These are phyloP conservation scores for Microtus richardsoni DNA, from an alignment of 2,113 vertebrate species.

Conservation along the genomic window DNA sequence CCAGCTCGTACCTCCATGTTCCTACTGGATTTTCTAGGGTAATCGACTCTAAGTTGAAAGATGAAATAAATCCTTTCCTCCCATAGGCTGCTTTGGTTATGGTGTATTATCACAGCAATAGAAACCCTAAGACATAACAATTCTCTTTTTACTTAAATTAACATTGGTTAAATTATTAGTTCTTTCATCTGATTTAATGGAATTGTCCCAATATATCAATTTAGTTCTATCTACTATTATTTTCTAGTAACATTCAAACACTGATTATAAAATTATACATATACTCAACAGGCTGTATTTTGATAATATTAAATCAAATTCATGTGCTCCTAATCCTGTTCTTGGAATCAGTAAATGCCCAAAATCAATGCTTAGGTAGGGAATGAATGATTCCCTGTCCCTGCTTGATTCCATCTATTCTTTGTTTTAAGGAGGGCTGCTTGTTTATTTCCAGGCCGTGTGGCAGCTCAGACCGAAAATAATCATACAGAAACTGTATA, in stretches of 20 bases:
- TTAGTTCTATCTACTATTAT: background rate
- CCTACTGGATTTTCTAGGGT: background rate
- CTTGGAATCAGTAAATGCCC: background rate
- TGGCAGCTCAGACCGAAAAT: accelerated
- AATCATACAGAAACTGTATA: too few relatives aligned
- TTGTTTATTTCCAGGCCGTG: too few relatives aligned
- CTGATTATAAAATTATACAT: background rate
- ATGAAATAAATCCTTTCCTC: background rate
- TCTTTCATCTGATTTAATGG: background rate
- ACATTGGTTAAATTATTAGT: background rate
- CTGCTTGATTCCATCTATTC: background rate
- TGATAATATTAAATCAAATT: background rate
- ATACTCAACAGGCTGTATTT: background rate
- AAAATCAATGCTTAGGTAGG: background rate
- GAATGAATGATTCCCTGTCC: background rate
- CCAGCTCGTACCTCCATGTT: background rate
- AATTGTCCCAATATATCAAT: background rate
- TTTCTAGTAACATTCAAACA: background rate
- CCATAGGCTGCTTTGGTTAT: background rate
- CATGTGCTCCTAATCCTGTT: background rate
- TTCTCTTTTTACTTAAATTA: background rate
- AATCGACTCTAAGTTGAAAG: background rate
- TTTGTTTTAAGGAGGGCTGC: too few relatives aligned
- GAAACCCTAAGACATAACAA: background rate
- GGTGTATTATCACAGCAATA: background rate